phyloP scores from a whole-genome alignment of 2,113 vertebrate genomes.

The Gymnogyps californianus region DNA sequence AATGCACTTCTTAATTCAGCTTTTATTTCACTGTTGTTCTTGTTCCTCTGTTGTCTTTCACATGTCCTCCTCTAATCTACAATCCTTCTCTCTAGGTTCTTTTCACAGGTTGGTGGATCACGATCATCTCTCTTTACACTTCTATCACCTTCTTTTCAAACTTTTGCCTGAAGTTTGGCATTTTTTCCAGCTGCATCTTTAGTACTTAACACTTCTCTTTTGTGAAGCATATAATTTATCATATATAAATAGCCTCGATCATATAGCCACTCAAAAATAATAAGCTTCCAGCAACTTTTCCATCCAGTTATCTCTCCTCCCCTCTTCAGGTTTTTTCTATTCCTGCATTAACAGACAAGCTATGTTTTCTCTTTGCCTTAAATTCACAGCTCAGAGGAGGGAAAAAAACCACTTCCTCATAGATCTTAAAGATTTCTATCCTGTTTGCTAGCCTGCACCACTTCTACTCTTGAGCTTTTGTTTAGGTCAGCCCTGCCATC shows the following conservation, averaged over 20 bases:
- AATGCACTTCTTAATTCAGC: background rate
- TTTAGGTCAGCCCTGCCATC: background rate
- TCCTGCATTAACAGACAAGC: background rate
- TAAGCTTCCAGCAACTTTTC: conserved; percentile 28
- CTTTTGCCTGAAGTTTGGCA: background rate
- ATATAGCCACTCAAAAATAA: conserved; percentile 24
- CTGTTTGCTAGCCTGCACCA: background rate
- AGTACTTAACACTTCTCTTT: background rate
- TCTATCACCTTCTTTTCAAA: background rate
- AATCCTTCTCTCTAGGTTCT: background rate
- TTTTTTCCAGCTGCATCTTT: conserved; percentile 10
- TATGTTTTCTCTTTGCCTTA: background rate
- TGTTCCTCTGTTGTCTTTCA: background rate
- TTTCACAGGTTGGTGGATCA: background rate
- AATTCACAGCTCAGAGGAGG: background rate
- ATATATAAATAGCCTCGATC: background rate
- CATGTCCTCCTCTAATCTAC: background rate
- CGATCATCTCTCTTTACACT: background rate
- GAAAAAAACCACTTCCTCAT: rapidly evolving
- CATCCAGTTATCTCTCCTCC: background rate
- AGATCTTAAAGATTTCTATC: background rate
- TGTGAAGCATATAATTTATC: background rate
- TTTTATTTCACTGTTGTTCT: background rate
- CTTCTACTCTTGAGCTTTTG: background rate
- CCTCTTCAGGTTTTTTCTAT: background rate